Base-by-base conservation (phyloP, 2,113 vertebrate species). In the Parus major region DNA sequence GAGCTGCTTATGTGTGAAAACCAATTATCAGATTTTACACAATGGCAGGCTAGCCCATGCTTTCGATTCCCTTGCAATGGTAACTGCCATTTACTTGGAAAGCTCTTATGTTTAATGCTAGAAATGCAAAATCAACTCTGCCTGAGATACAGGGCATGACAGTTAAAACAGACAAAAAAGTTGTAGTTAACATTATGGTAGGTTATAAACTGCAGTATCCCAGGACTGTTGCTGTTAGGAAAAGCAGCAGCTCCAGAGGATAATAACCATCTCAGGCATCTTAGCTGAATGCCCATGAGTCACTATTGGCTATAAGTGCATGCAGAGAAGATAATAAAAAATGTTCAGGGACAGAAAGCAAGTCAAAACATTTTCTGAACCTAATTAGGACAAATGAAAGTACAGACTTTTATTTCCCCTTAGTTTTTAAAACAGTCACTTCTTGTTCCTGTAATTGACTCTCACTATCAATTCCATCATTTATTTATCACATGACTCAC, bases 401-500 rank as follows among this genome's bases (percentile, higher is more conserved):
- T 44, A 91, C 11, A 69, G 87, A 82, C 20, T 47, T 55, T 11
- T 35, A 7, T 29, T 92, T 85, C 70, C 35, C n/a, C 59, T 92
- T 78, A 3, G 11, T 73, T 96, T 69, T 95, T 79, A 83, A 90
- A 95, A 13, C n/a, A 89, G 57, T 55, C 33, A 29, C 24, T 91
- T 92, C 52, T 81, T 78, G 63, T 35, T 83, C 44, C 70, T 92
- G 2, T 61, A 93, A 84, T 47, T 73, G 69, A 42, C 73, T 92
- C 71, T 88, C 61, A 65, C 44, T 88, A 70, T 63, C 65, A 55
- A 24, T 84, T 41, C 33, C 36, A 59, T 92, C 15, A 88, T 92
- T 96, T 86, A 93, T 96, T 96, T 82, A 96, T 93, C 59, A 78
- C 44, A 72, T 47, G 27, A 86, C 78, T 97, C 90, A 82, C 46